Evolutionary conservation across 2,113 vertebrate genomes (phyloP), one percentile per base, ranked within the genome.

Genomic region (Triplophysa rosa): DNA sequence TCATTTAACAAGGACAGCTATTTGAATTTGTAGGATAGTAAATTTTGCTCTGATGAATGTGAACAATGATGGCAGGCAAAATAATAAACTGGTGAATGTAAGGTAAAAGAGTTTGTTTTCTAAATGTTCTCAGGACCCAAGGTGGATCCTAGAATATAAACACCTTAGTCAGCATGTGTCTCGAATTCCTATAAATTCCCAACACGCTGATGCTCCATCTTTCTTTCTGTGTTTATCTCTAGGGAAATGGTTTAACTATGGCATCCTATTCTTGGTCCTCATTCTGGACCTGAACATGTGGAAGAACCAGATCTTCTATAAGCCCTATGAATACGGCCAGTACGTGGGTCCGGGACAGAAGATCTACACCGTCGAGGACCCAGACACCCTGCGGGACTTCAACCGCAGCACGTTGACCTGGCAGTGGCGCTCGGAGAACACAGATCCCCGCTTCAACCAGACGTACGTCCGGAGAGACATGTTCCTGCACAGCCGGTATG

Each of bases 191-290:
- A 2, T 45, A 45, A 45, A 45, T 12, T 33, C 47, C 54, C 2
- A 59, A 59, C 70, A 73, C 13, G n/a, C 21, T 59, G 11, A 9
- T 45, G 42, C 33, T 37, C 52, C 17, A 58, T 23, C 3, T 24
- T 42, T n/a, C 19, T 8, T 56, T 6, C 21, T 79, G 10, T 45
- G 42, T 19, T 67, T 26, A 1, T 37, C 29, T 79, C 67, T 85
- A 99, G 98, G 98, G 56, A 99, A 99, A 91, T 99, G 98, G 98
- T 99, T 99, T 91, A 99, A 99, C 92, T 99, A 99, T 47, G 97
- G 98, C 23, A 97, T 99, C 89, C 99, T 99, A 90, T 98, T 98
- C 87, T 93, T 99, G 1, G 98, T 99, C 84, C 91, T 99, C 86
- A 99, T 99, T 85, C 90, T 99, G 93, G 97, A 99, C 88, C 93